phyloP scores from a whole-genome alignment of 2,888 invertebrate species.

The Epirrhoe alternata region DNA sequence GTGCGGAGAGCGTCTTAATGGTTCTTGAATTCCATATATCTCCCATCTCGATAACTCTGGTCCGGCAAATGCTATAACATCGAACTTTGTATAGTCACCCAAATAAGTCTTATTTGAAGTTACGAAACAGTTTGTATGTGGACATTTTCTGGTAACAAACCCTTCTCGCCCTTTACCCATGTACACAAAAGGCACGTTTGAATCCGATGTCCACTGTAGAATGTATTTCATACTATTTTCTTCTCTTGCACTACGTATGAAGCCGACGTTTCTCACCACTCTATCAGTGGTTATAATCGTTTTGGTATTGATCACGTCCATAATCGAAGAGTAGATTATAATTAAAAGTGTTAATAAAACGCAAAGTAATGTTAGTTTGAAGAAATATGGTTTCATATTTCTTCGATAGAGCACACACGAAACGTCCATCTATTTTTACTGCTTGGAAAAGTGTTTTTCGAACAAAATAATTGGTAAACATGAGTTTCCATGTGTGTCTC shows the following conservation, averaged over 20 bases:
- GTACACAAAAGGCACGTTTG: constrained; percentile 58
- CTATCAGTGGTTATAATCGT: constrained; percentile 1
- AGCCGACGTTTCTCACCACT: background rate
- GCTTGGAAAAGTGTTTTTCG: constrained; percentile 18
- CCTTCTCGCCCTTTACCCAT: constrained; percentile 59
- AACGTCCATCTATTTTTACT: constrained; percentile 16
- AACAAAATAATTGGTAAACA: constrained; percentile 17
- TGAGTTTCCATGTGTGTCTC: background rate
- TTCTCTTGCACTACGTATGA: constrained; percentile 1
- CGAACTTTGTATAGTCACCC: constrained; percentile 45
- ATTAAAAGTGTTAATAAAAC: constrained; percentile 12
- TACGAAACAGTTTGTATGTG: constrained; percentile 60
- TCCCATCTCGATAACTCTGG: constrained; percentile 26
- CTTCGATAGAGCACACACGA: constrained; percentile 3
- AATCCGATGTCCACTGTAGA: constrained; percentile 61
- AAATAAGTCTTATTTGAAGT: constrained; percentile 48
- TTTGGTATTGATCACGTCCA: constrained; percentile 21
- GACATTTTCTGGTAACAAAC: constrained; percentile 60
- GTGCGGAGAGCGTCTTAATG: constrained; percentile 48
- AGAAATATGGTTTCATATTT: constrained; percentile 30
- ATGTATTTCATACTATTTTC: constrained; percentile 58
- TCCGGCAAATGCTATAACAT: constrained; percentile 48
- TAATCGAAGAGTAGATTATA: constrained; percentile 16
- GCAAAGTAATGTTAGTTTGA: constrained; percentile 17
- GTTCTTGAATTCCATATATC: constrained; percentile 38